Conservation (phyloP, 2,113 vertebrate genomes). For the Pandion haliaetus region DNA sequence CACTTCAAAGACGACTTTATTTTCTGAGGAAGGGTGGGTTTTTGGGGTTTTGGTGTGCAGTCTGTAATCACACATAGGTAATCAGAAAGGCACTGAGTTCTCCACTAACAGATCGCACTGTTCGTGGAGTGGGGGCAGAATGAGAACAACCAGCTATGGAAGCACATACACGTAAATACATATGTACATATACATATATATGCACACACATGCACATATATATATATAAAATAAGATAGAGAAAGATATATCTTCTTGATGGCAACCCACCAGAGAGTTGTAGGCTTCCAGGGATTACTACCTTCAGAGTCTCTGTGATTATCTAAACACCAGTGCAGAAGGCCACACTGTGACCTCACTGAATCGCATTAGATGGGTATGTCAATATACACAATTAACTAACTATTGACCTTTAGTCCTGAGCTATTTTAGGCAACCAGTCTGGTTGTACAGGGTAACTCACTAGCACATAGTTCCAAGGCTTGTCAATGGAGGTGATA, state of each 20-base stretch:
- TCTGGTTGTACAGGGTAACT: not conserved
- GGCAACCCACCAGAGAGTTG: not conserved
- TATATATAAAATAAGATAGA: not conserved
- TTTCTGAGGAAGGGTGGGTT: not conserved
- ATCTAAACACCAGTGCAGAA: not conserved
- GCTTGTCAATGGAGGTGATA: not conserved
- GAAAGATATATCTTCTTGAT: not conserved
- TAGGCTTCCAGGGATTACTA: not conserved
- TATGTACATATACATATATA: no score
- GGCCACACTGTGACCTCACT: not conserved
- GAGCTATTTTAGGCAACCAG: slow-evolving; percentile 7
- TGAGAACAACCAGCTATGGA: not conserved
- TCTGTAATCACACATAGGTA: not conserved
- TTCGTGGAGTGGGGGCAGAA: not conserved
- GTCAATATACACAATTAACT: not conserved
- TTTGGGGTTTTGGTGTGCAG: not conserved
- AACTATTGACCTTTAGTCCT: not conserved
- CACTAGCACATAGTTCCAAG: not conserved
- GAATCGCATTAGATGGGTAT: slow-evolving; percentile 16
- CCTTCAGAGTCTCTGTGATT: not conserved
- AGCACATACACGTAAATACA: not conserved
- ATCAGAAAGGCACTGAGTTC: not conserved
- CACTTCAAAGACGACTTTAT: not conserved
- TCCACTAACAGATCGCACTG: not conserved
- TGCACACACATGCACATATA: rapidly evolving